phyloP scores from a whole-genome alignment of 2,113 vertebrate genomes.

The Cebus imitator region DNA sequence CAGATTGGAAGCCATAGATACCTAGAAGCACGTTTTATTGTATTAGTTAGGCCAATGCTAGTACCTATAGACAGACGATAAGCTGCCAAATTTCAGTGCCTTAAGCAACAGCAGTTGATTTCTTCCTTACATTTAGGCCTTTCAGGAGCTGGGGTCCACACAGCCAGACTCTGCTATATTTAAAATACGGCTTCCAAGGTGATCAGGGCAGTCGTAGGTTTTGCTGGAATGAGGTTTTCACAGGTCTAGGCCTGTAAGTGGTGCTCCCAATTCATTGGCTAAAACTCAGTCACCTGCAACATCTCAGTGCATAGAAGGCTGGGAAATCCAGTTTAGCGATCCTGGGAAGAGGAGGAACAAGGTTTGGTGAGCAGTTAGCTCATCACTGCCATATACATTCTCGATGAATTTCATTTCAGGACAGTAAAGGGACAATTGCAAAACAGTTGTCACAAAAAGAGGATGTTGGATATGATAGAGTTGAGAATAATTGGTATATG shows the following conservation, averaged over 20 bases:
- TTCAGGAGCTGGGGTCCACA: not conserved
- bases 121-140: not conserved
- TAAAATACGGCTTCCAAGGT: not conserved
- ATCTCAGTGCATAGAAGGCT: not conserved
- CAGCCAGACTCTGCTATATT: not conserved
- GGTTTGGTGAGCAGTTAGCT: not conserved
- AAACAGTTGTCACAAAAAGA: not conserved
- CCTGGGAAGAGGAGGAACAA: not conserved
- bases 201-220: not conserved
- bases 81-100: not conserved
- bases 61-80: not conserved
- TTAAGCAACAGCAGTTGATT: not conserved
- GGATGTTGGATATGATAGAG: not conserved
- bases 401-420: not conserved
- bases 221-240: not conserved
- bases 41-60: not conserved
- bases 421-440: not conserved
- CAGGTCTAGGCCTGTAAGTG: not conserved
- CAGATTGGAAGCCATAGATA: not conserved
- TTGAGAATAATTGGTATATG: not conserved
- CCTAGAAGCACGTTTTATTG: not conserved
- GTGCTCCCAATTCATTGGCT: not conserved
- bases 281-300: not conserved
- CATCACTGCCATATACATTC: not conserved
- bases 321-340: not conserved